Evolutionary conservation across 2,113 vertebrate genomes (phyloP).

Genomic region (Lynx canadensis): DNA sequence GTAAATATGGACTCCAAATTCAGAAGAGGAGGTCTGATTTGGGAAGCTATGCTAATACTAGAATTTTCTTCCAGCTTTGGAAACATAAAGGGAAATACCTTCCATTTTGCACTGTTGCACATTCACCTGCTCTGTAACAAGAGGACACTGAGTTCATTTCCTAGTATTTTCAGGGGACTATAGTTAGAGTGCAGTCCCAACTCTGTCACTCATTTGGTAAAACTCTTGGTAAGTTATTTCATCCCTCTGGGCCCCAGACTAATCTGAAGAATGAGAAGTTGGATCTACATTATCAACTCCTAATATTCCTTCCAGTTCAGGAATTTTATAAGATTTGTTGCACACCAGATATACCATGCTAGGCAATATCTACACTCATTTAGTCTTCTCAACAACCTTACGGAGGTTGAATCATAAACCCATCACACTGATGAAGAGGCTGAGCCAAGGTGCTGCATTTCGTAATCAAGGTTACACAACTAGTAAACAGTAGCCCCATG

Average conservation of each 20-base stretch:
- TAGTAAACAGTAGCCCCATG: background rate
- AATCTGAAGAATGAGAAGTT: background rate
- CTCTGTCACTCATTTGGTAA: background rate
- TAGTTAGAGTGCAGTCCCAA: background rate
- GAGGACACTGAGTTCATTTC: background rate
- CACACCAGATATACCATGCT: background rate
- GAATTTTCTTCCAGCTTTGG: background rate
- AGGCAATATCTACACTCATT: background rate
- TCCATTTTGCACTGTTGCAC: background rate
- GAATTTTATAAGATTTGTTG: background rate
- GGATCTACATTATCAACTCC: background rate
- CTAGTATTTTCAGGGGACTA: background rate
- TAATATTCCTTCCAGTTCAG: background rate
- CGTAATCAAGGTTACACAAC: background rate
- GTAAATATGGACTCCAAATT: background rate
- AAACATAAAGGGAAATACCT: background rate
- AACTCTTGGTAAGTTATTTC: background rate
- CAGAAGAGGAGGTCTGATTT: background rate
- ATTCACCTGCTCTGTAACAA: background rate
- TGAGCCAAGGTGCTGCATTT: background rate
- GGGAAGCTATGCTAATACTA: background rate
- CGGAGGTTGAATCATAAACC: background rate
- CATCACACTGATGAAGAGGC: background rate
- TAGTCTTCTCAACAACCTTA: background rate
- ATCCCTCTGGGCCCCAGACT: background rate